Conservation (phyloP, 2,888 invertebrate species). For the Keiferia lycopersicella region DNA sequence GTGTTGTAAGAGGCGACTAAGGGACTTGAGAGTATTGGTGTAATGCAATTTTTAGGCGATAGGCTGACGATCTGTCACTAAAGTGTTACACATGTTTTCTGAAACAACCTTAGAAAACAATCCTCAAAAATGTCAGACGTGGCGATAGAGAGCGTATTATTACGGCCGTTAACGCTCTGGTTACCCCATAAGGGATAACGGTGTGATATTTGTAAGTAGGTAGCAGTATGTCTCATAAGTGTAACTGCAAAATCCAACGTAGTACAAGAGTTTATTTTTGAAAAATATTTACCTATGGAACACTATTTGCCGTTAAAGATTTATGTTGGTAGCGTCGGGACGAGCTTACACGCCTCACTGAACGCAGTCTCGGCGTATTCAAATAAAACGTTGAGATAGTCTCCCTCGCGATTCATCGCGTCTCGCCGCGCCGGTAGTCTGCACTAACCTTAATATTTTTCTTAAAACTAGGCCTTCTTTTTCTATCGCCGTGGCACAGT, state of each 20-base stretch:
- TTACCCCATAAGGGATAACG: too few species aligned
- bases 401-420: constrained; percentile 19
- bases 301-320: constrained; percentile 8
- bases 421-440: neutral
- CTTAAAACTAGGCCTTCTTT: constrained; percentile 40
- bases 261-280: neutral
- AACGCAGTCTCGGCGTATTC: constrained; percentile 11
- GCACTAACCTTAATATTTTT: constrained; percentile 22
- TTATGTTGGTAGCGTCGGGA: neutral
- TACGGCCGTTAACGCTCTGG: too few species aligned
- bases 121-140: too few species aligned
- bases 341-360: constrained; percentile 7
- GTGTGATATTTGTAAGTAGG: too few species aligned
- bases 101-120: too few species aligned
- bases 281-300: constrained; percentile 3
- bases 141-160: too few species aligned
- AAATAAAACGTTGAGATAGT: constrained; percentile 21
- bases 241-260: neutral
- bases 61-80: too few species aligned
- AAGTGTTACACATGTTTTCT: too few species aligned
- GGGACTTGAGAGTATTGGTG: too few species aligned
- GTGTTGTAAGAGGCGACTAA: too few species aligned
- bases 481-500: constrained; percentile 62
- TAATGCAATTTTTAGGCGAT: too few species aligned
- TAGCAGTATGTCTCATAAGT: too few species aligned